Base-by-base conservation (phyloP, 2,113 vertebrate species). In the Tursiops truncatus region DNA sequence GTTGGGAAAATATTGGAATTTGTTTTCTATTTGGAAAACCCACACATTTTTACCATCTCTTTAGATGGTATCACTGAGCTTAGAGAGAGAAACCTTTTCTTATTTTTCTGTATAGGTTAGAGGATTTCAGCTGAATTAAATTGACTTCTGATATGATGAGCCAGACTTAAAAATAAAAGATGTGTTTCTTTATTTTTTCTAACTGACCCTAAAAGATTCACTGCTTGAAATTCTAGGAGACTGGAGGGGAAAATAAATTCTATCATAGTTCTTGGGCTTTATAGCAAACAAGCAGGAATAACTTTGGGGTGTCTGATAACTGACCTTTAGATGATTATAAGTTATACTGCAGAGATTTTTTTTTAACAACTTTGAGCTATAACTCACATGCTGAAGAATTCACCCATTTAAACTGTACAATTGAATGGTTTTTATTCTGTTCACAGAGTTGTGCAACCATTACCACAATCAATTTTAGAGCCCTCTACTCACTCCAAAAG, bases 191-290 rank as follows among this genome's bases (percentile, higher is more conserved):
- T 50, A 53, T 84, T 83, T 96, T 41, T 96, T 94, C 7, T 86
- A 81, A 31, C 20, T 85, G 56, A 28, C 6, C 60, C 18, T 91
- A 38, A 79, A 93, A 63, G 33, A 90, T n/a, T 87, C 26, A 89
- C 6, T 95, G 53, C 38, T 60, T 83, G 83, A 91, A 87, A 90
- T 83, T 95, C 38, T 91, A 56, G 62, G 28, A 90, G 63, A 90
- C 38, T 90, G 23, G n/a, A 88, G 63, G 60, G 12, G 36, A 90
- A 92, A 91, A 84, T 92, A 85, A 73, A 94, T 90, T 88, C 25
- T 91, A 31, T 44, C 0, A 9, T 60, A 71, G 33, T 84, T 96
- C 87, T 94, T 2, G 83, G 76, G 23, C 89, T 92, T 94, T 90
- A 77, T 83, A 96, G 31, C 38, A 84, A 67, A 84, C 3, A 63